phyloP scores from a whole-genome alignment of 37 sponge, comb jelly and placozoan species.

The Hexactinellida sp. region DNA sequence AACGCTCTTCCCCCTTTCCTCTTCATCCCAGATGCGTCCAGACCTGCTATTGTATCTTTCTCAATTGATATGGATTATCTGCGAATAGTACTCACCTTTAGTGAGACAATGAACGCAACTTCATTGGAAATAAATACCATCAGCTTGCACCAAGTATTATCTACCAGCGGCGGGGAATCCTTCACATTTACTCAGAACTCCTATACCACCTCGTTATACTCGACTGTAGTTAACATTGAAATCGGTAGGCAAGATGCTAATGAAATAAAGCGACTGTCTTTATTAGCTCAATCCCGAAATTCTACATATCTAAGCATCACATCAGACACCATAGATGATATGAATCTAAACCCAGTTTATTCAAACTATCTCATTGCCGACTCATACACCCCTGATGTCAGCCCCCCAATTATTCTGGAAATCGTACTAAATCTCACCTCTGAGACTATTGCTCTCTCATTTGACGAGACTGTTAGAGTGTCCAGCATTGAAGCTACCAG shows the following conservation, averaged over 20 bases:
- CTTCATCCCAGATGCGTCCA: constrained; percentile 31
- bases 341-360: constrained; percentile 51
- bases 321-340: constrained; percentile 55
- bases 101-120: constrained; percentile 54
- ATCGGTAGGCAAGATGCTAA: constrained; percentile 49
- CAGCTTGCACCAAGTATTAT: constrained; percentile 39
- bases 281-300: constrained; percentile 28
- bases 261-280: constrained; percentile 52
- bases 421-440: constrained; percentile 59
- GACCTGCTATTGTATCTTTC: constrained; percentile 47
- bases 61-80: constrained; percentile 51
- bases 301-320: constrained; percentile 33
- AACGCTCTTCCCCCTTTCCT: constrained; percentile 24
- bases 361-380: constrained; percentile 31
- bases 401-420: constrained; percentile 24
- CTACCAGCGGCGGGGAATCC: constrained; percentile 25
- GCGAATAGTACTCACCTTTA: constrained; percentile 49
- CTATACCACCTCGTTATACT: constrained; percentile 21
- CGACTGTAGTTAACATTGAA: constrained; percentile 26
- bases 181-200: constrained; percentile 24
- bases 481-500: constrained; percentile 21
- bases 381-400: constrained; percentile 39
- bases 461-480: constrained; percentile 66
- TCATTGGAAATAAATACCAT: constrained; percentile 25
- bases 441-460: constrained; percentile 42